These are phyloP conservation scores for Tragulus kanchil DNA, from an alignment of 2,113 vertebrate genomes.

Conservation along the genomic window DNA sequence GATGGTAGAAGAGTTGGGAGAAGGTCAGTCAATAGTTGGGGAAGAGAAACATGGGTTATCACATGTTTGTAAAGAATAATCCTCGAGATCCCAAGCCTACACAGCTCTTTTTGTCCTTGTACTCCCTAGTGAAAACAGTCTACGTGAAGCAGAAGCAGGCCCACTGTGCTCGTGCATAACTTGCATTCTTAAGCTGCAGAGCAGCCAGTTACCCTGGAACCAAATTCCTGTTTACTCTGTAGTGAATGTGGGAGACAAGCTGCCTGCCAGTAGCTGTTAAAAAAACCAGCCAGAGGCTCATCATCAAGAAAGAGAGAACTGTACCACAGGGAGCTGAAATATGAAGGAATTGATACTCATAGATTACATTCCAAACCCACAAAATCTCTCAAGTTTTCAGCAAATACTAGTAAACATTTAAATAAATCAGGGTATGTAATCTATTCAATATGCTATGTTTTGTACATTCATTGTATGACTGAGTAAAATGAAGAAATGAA, in stretches of 20 bases:
- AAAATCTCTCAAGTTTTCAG: neutral
- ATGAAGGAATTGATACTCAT: neutral
- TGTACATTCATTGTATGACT: neutral
- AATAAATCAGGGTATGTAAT: neutral
- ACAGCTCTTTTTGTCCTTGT: slow-evolving; percentile 58
- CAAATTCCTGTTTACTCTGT: slow-evolving; percentile 88
- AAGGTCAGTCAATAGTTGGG: slow-evolving; percentile 49
- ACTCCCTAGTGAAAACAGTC: slow-evolving; percentile 78
- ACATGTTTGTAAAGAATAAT: slow-evolving; percentile 70
- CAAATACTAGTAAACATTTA: slow-evolving; percentile 36
- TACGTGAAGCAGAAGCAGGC: slow-evolving; percentile 78
- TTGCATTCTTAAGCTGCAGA: slow-evolving; percentile 85
- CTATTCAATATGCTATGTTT: neutral
- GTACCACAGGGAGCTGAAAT: no score
- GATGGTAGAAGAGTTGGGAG: slow-evolving; percentile 18
- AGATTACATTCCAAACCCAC: neutral
- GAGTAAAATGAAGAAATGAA: neutral
- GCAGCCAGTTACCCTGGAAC: slow-evolving; percentile 85
- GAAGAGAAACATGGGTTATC: slow-evolving; percentile 55
- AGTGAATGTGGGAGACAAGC: slow-evolving; percentile 85
- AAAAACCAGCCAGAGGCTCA: slow-evolving; percentile 85
- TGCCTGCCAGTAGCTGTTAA: slow-evolving; percentile 82
- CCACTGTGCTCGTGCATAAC: slow-evolving; percentile 79
- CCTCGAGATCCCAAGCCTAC: slow-evolving; percentile 56
- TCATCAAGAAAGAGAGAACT: no score